Evolutionary conservation across 2,888 invertebrate genomes (phyloP), one percentile per base, ranked within the genome.

Genomic region (Nasonovia ribisnigri): DNA sequence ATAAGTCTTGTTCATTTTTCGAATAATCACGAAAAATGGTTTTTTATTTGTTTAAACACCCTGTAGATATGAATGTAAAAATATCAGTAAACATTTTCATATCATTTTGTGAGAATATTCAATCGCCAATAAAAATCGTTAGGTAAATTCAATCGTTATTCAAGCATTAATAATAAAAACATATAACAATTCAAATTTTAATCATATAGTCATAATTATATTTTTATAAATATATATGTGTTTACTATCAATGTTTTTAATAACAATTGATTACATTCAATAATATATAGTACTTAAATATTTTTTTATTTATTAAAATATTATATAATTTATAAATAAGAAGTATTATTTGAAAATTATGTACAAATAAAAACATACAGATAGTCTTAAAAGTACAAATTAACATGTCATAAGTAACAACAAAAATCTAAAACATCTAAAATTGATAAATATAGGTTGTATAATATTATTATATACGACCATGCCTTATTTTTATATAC

Each of bases 21-120:
- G 42, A n/a, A 67, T 48, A 77, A 3, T 90, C 3, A 67, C 24
- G 77, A 36, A 77, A 77, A 77, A 90, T 67, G 84, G 42, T 43
- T 48, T 87, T 48, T n/a, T n/a, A 2, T 87, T 48, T 88, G 36
- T 90, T 51, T 51, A 42, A 90, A 77, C 90, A 90, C 90, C 90
- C 90, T 90, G 90, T 90, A 84, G 77, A 90, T 77, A 90, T 90
- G 48, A 90, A 90, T 46, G 67, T 24, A 57, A 90, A 88, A 51
- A 51, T 51, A 77, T 90, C 20, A 24, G n/a, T 67, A 36, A 77
- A 90, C 67, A 46, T 77, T n/a, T 67, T 90, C 60, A 90, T 90
- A 90, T 67, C 90, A 24, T 67, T 8, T 67, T 48, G 48, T 5
- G 24, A 2, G 46, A 86, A 43, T 43, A 46, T 29, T 86, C 26